Percentiles rank a stretch among this genome's conserved stretches.
Conservation (phyloP, 2,888 invertebrate species). For the Luperina testacea region DNA sequence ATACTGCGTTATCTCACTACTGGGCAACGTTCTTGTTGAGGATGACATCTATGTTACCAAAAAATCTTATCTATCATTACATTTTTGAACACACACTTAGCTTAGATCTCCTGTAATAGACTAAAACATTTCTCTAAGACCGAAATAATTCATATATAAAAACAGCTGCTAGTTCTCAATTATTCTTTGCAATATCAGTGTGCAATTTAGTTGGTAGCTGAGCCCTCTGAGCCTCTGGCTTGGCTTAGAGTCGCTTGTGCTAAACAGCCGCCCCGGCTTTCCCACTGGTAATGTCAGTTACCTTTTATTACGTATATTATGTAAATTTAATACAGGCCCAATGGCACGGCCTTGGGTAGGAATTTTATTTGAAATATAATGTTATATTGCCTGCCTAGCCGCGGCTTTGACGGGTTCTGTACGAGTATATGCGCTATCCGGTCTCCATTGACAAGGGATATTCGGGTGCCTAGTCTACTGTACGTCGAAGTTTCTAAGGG, state of each 20-base stretch:
- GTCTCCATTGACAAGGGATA: constrained; percentile 59
- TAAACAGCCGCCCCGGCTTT: constrained; percentile 62
- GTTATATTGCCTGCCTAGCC: constrained; percentile 64
- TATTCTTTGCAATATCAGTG: constrained; percentile 47
- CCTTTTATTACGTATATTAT: constrained; percentile 73
- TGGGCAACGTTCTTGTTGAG: not conserved
- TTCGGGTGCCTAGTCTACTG: constrained; percentile 38
- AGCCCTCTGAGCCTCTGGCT: constrained; percentile 30
- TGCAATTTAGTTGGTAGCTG: constrained; percentile 60
- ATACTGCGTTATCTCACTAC: not conserved
- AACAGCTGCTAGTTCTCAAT: constrained; percentile 16
- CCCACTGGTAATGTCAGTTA: constrained; percentile 69
- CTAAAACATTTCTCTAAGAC: not conserved
- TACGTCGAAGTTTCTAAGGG: constrained; percentile 24
- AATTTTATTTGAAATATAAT: constrained; percentile 70
- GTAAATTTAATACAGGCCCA: constrained; percentile 72
- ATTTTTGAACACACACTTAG: not conserved
- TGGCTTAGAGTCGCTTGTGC: constrained; percentile 67
- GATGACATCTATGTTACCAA: too few species aligned
- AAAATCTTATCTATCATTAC: not conserved
- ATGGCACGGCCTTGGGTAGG: constrained; percentile 64
- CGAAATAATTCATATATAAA: not conserved
- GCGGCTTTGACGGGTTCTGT: constrained; percentile 61
- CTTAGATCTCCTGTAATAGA: not conserved
- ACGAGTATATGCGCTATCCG: constrained; percentile 25